Percentiles rank a stretch among this genome's conserved stretches.
These are phyloP conservation scores for Pteromalus puparum DNA, from an alignment of 1,140 invertebrate species.

Conservation along the genomic window DNA sequence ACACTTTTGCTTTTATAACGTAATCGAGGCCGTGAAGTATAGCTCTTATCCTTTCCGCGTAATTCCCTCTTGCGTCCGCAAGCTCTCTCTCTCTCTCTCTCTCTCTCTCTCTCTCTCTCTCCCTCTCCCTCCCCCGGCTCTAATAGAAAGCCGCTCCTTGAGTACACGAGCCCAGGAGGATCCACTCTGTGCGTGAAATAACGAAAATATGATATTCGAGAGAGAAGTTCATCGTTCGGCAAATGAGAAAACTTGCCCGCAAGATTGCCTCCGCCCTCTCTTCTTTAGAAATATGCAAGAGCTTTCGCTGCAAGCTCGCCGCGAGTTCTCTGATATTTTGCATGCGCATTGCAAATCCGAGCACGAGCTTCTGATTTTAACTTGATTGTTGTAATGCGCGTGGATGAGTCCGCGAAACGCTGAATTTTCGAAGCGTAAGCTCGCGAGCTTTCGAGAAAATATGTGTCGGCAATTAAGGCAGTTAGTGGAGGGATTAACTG, in stretches of 20 bases:
- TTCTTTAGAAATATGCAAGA: background rate
- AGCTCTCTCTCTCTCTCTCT: background rate
- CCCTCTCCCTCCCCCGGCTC: background rate
- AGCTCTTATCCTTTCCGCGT: background rate
- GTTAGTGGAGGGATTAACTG: too few species aligned
- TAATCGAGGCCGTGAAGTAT: background rate
- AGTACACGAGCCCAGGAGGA: background rate
- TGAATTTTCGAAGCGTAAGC: background rate
- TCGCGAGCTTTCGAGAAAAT: too few species aligned
- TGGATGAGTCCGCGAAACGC: background rate
- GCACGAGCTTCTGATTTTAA: background rate
- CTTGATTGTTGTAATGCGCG: constrained; percentile 12
- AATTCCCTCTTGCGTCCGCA: background rate
- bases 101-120: too few species aligned
- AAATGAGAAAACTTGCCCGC: constrained; percentile 1
- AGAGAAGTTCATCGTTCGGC: background rate
- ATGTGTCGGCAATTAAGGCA: too few species aligned
- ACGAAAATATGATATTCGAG: background rate
- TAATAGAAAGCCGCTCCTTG: background rate
- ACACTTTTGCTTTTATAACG: constrained; percentile 17
- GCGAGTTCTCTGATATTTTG: background rate
- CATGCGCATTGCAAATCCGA: constrained; percentile 3
- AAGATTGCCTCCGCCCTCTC: background rate
- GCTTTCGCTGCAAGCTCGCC: background rate
- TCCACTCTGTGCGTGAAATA: background rate